Evolutionary conservation across 2,113 vertebrate species (phyloP).

Genomic region (Sigmodon hispidus): DNA sequence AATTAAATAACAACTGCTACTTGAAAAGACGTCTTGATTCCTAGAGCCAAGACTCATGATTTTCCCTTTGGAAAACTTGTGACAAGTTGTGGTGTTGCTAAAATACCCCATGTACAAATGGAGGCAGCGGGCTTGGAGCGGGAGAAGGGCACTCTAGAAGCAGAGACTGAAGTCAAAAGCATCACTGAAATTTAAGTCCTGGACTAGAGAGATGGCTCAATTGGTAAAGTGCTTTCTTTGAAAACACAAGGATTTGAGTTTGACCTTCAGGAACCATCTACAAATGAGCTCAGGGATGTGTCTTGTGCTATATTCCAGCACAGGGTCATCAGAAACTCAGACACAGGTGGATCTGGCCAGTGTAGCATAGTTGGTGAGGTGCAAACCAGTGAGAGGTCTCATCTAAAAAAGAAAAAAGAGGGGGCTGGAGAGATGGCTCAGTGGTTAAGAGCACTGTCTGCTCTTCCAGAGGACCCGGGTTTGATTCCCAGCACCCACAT

Average conservation of each 20-base stretch:
- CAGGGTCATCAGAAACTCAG: neutral
- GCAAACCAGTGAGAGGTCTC: neutral
- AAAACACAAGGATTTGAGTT: neutral
- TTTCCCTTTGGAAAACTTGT: conserved; percentile 25
- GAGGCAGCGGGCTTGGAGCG: neutral
- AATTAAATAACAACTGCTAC: neutral
- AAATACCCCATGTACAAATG: neutral
- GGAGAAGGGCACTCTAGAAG: neutral
- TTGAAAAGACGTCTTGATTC: neutral
- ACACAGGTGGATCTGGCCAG: neutral
- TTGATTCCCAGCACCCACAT: too few species aligned
- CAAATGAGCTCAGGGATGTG: neutral
- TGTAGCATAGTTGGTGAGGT: neutral
- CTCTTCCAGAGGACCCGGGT: too few species aligned
- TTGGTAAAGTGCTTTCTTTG: neutral
- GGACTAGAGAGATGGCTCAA: neutral
- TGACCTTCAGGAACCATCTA: neutral
- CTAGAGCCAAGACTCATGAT: neutral
- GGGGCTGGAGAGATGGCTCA: too few species aligned
- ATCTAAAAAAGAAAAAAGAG: neutral
- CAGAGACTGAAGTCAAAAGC: neutral
- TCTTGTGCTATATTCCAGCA: neutral
- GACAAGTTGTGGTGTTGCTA: neutral
- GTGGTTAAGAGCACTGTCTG: too few species aligned
- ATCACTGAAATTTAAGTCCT: neutral